Percentiles rank a stretch among this genome's conserved stretches.
These are phyloP conservation scores for Drosophila peninsularis DNA, from an alignment of 2,888 invertebrate genomes.

Conservation along the genomic window DNA sequence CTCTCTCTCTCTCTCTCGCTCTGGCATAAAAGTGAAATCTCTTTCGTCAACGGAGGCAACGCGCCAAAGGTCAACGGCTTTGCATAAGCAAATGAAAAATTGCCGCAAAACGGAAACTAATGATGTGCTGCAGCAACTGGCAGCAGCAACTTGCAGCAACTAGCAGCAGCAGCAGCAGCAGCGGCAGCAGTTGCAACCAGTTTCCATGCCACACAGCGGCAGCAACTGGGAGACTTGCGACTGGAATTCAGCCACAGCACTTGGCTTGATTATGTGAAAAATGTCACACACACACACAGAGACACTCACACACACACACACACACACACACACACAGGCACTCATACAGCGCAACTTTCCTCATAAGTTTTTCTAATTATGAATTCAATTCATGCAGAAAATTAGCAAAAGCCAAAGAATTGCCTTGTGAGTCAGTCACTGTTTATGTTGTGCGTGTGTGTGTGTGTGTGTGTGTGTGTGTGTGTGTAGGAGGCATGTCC, in stretches of 20 bases:
- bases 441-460: constrained; percentile 9
- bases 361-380: constrained; percentile 68
- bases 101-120: constrained; percentile 82
- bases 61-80: constrained; percentile 73
- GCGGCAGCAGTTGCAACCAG: constrained; percentile 29
- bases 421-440: constrained; percentile 50
- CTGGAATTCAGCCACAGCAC: constrained; percentile 77
- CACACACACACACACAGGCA: constrained; percentile 19
- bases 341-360: constrained; percentile 29
- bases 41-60: constrained; percentile 29
- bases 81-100: constrained; percentile 81
- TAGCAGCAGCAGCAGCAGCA: constrained; percentile 22
- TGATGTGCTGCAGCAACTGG: constrained; percentile 75
- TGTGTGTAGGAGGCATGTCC: constrained; percentile 9
- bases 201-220: constrained; percentile 63
- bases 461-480: background rate
- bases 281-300: constrained; percentile 68
- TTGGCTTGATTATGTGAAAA: constrained; percentile 81
- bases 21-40: constrained; percentile 71
- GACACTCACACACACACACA: constrained; percentile 15
- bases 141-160: constrained; percentile 32
- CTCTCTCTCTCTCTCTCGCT: constrained; percentile 8
- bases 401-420: constrained; percentile 67
- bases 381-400: constrained; percentile 82
- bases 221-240: constrained; percentile 46